phyloP scores from a whole-genome alignment of 2,797 vertebrate species.

The Tokudaia muenninki region DNA sequence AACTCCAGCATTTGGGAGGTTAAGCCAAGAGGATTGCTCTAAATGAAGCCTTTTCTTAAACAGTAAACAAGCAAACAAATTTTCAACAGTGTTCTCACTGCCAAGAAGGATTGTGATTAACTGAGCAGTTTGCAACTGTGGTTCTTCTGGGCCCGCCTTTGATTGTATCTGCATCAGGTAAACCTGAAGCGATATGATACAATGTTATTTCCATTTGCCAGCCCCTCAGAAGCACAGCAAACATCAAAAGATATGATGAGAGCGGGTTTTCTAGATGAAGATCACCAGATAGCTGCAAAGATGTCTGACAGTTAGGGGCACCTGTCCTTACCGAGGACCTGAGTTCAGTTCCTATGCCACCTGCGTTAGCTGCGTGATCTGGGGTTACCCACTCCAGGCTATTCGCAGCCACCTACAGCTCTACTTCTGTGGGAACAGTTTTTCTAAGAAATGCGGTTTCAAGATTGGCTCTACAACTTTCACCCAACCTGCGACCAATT shows the following conservation, averaged over 20 bases:
- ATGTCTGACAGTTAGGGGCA: background rate
- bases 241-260: background rate
- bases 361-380: background rate
- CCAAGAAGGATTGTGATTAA: slow-evolving; percentile 3
- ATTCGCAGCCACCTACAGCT: background rate
- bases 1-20: background rate
- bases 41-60: background rate
- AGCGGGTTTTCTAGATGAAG: slow-evolving; percentile 38
- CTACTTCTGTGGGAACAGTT: background rate
- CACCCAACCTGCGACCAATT: background rate
- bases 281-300: background rate
- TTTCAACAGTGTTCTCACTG: background rate
- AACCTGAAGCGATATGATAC: background rate
- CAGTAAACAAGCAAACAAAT: background rate
- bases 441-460: background rate
- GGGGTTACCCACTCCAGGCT: background rate
- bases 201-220: background rate
- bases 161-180: background rate
- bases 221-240: background rate
- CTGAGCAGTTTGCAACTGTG: background rate
- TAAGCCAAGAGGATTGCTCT: background rate
- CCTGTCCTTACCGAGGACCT: background rate
- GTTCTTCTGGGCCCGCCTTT: background rate
- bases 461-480: background rate
- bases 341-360: background rate